Base-by-base conservation (phyloP, 2,888 invertebrate species). In the Euplagia quadripunctaria region DNA sequence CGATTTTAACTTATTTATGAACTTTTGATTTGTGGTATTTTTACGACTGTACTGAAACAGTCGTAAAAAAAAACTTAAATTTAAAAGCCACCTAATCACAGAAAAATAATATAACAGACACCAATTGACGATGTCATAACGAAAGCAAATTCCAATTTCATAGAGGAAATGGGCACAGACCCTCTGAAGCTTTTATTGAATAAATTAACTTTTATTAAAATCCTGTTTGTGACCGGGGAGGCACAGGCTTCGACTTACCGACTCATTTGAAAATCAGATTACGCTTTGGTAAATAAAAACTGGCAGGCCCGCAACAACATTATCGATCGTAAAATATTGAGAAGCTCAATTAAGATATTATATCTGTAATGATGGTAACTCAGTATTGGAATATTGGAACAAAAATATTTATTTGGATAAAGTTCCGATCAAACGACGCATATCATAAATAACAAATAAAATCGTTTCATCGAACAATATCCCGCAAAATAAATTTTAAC, bases 141-240 rank as follows among this genome's bases (percentile, higher is more conserved):
- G 85, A 85, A 86, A 85, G 80, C 82, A 83, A 89, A 85, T 83
- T 87, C 85, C 82, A 80, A 87, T 87, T 87, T 86, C 80, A 85
- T 82, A 84, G 77, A 81, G 75, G 85, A 85, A 82, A 80, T 81
- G 79, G 78, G 78, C 79, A 85, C 87, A 87, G 87, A 89, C 87
- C 88, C 88, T 88, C 91, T 83, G 87, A 87, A 81, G 87, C 87
- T 91, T 90, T 94, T 94, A 94, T 94, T 92, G 93, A 93, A 94
- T 94, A 94, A 93, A 94, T 94, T 94, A 93, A 91, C 91, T 94
- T 93, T 93, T 93, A 94, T 94, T 93, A 93, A 93, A 93, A 91
- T 90, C 89, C 91, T 92, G 93, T 92, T 93, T 92, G 91, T 90
- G 90, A 90, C 87, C 88, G 79, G 86, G 79, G 84, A 85, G 61